Evolutionary conservation across 2,797 vertebrate genomes (phyloP), one percentile per base, ranked within the genome.

Genomic region (Acanthurus leucopareius): DNA sequence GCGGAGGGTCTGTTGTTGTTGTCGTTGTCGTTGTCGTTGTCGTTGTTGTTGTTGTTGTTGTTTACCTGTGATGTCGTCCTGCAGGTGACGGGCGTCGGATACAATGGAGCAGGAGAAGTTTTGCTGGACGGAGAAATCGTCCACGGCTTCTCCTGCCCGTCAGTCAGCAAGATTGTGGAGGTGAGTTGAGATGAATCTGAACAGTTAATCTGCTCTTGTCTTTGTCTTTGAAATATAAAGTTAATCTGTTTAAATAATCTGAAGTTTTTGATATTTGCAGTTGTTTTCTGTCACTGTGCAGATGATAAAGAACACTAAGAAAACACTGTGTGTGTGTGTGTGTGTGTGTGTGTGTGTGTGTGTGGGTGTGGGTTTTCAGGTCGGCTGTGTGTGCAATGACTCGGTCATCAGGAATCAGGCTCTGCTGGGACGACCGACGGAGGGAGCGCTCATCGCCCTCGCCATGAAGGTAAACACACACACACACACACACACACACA

Each of bases 61-160:
- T 74, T 64, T 0, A 22, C 25, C 63, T 2, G 1, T 7, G 0
- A 1, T 4, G 7, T 48, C 7, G 63, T 78, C 69, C 73, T 75
- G 40, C 92, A 99, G 98, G 98, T 99, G 80, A 97, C 97, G 1
- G 98, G 98, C 1, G 98, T 99, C 13, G 98, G 98, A 49, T 99
- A 99, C 89, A 99, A 99, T 76, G 95, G 96, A 10, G 95, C 94
- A 15, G 98, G 98, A 69, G 97, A 99, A 76, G 97, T 99, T 32
- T 75, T 97, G 1, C 87, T 97, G 5, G 95, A 97, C 20, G 97
- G 97, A 19, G 97, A 98, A 73, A 75, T 97, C 68, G 88, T 98
- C 88, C 98, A 99, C 75, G 97, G 98, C 68, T 98, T 97, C 90
- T 96, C 96, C 87, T 98, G 96, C 73, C 92, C 95, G 2, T 96